Evolutionary conservation across 2,797 vertebrate species (phyloP), one percentile per base, ranked within the genome.

Genomic region (Sylvilagus floridanus): DNA sequence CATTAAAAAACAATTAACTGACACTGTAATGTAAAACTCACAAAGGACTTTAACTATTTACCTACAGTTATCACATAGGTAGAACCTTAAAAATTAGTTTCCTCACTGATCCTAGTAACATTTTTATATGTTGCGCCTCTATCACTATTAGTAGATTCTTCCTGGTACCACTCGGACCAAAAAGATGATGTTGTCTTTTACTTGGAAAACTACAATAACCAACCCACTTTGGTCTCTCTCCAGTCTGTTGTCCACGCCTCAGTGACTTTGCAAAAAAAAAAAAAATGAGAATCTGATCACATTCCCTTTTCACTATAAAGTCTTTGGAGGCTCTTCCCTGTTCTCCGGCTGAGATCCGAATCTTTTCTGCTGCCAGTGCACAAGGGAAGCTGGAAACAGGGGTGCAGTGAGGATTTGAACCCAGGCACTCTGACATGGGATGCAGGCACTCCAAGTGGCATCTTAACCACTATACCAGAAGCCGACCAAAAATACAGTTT

Each of bases 31-130:
- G n/a, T 66, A 91, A 84, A 65, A 71, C 4, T 60, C 71, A 52
- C 0, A 65, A 85, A 94, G 89, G 81, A 4, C 28, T 37, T 87
- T 77, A 81, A n/a, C 35, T n/a, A 77, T 83, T 78, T 89, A 72
- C 73, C 24, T 88, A 10, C 26, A 86, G 3, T 83, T 16, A 11
- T 62, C 69, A 85, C 13, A 47, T 62, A 52, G 42, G 42, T 54
- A 76, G 32, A 12, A 16, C 57, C 68, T 72, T 78, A 69, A 88
- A 90, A 81, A 77, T 73, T 26, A 42, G 79, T 95, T 93, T 88
- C 47, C 47, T 13, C 47, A 37, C 54, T 22, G 30, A 22, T 77
- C 71, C 54, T 60, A 81, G 24, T 54, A 68, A 54, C 78, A 54
- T 28, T 54, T 60, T 76, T 66, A 11, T 83, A 14, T 87, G 37